These are phyloP conservation scores for Acanthaster planci DNA, from an alignment of 35 echinoderm and acorn worm genomes.

Conservation along the genomic window DNA sequence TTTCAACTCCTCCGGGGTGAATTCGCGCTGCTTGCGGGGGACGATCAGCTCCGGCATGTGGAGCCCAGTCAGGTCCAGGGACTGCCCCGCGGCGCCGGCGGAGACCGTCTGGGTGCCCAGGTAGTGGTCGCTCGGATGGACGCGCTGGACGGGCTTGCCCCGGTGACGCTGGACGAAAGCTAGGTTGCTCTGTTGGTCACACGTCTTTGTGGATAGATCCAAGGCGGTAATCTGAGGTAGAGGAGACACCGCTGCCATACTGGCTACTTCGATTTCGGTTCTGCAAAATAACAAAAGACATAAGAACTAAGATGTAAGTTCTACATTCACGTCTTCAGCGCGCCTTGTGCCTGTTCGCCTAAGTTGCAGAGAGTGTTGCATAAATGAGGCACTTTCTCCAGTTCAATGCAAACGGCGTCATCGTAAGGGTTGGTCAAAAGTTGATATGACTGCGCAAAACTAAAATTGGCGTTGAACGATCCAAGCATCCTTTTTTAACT, in stretches of 20 bases:
- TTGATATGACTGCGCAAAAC: too few relatives aligned
- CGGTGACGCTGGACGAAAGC: background rate
- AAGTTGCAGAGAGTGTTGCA: too few relatives aligned
- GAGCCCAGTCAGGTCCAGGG: background rate
- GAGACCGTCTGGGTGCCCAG: background rate
- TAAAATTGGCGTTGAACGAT: too few relatives aligned
- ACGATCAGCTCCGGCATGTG: slow-evolving; percentile 11
- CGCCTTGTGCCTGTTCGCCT: too few relatives aligned
- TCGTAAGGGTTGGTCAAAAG: too few relatives aligned
- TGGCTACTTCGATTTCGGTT: background rate
- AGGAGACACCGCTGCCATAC: slow-evolving; percentile 3
- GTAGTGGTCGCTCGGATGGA: background rate
- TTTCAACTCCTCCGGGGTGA: slow-evolving; percentile 75
- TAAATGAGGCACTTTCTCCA: too few relatives aligned
- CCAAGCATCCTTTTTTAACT: too few relatives aligned
- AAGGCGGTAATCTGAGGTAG: background rate
- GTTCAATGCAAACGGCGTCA: too few relatives aligned
- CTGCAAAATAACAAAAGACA: too few relatives aligned
- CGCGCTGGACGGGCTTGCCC: slow-evolving; percentile 15
- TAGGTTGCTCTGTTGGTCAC: background rate
- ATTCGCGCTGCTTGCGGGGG: slow-evolving; percentile 62
- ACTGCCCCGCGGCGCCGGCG: background rate
- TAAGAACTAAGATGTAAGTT: too few relatives aligned
- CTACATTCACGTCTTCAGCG: too few relatives aligned
- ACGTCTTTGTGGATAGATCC: background rate